Evolutionary conservation across 2,113 vertebrate genomes (phyloP), one percentile per base, ranked within the genome.

Genomic region (Scomber colias): DNA sequence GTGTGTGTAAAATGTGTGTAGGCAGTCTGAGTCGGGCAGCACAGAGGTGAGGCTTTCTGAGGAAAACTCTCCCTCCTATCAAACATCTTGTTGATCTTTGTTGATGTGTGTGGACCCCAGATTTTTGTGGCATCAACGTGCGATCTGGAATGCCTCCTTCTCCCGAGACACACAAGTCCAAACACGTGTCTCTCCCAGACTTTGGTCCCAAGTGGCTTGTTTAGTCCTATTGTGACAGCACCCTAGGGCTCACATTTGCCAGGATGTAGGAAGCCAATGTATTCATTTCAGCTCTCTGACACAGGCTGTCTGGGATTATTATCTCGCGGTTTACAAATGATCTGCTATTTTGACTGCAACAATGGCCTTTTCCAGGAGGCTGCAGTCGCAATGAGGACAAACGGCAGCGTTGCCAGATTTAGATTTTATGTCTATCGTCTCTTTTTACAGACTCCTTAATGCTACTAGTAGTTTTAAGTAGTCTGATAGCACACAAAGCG

Each of bases 141-240:
- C 70, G 73, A 86, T 73, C 68, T 83, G 85, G 79, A 90, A 88
- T 88, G 56, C 78, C 35, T 82, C 16, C 48, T 64, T 64, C 62
- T 27, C 68, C 66, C 49, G n/a, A 75, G 51, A 71, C 62, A 46
- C 82, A 72, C 90, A 84, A 85, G 91, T 90, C 69, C 55, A 51
- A 83, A 90, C 90, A 77, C 71, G 87, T 86, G 83, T 53, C 59
- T 50, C 66, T 55, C 19, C 40, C 73, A 31, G 55, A 83, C 49
- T 8, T 74, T 17, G 65, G 51, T 88, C 82, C 80, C 83, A 71
- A 82, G 81, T 85, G 81, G 63, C 81, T 90, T 83, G 77, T 92
- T 89, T 77, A 75, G 83, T 82, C 60, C 51, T 77, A 88, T 79
- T 92, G 81, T 91, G 85, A 89, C 82, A 82, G 67, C 79, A 84